Base-by-base conservation (phyloP, 23 tunicate species). In the Ascidia mentula region DNA sequence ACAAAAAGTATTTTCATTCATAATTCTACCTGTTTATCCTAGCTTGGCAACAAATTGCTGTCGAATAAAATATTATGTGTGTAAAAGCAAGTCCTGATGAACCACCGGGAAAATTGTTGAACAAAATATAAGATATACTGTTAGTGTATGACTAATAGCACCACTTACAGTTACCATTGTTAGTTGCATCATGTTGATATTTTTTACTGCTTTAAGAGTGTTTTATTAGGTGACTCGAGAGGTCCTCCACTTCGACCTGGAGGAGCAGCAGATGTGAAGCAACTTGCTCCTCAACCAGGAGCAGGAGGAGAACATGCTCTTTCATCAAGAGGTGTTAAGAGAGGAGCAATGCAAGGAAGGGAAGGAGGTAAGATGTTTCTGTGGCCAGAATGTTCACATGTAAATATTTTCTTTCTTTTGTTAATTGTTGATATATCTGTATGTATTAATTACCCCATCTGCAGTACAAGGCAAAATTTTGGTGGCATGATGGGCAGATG, bases 301-400 rank as follows among this genome's bases (percentile, higher is more conserved):
- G 74, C 37, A 35, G 38, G 74, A 7, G 74, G 81, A 18, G 87
- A 83, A 32, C 69, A 75, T 40, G 40, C 87, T 3, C 42, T 83
- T n/a, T 79, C 81, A 32, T 75, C 81, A 0, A 79, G 87, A 15
- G 86, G 85, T 38, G 84, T 75, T n/a, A 46, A 72, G 73, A 28
- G 87, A 31, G 86, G 85, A 70, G 84, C 76, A 32, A 65, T 82
- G 79, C 45, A 53, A 33, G 30, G 78, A 4, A 74, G 86, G 46
- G 76, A 31, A 26, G 72, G 38, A 76, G 72, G 81, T 53, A 20
- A 9, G 65, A n/a, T n/a, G n/a, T n/a, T n/a, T 45, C 18, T 45
- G 17, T 45, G 18, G 18, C 18, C 18, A 45, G 18, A 45, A 45
- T 18, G 60, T 45, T 45, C 18, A 45, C 17, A 18, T 15, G 17